phyloP scores from a whole-genome alignment of 30 jellyfish, hydroid and myxozoan genomes.

The Haliclystus octoradiatus region DNA sequence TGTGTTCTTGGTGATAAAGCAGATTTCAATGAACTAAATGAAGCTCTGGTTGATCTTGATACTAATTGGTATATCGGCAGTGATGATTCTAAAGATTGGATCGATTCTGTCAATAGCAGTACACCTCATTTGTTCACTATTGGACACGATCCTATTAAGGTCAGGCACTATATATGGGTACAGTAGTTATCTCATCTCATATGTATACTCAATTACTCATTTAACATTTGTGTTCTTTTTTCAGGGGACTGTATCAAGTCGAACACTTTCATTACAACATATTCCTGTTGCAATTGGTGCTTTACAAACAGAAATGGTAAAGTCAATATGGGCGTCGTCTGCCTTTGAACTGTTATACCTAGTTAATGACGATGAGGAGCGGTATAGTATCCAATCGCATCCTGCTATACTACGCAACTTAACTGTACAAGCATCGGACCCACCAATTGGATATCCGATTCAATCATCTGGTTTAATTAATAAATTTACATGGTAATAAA shows the following conservation, averaged over 20 bases:
- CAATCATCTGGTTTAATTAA: slow-evolving; percentile 50
- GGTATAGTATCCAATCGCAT: slow-evolving; percentile 90
- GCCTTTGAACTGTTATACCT: slow-evolving; percentile 57
- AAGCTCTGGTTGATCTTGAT: slow-evolving; percentile 33
- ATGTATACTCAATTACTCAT: too few species aligned
- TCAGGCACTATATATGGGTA: slow-evolving; percentile 3
- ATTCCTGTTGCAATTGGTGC: slow-evolving; percentile 52
- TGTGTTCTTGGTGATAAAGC: slow-evolving; percentile 61
- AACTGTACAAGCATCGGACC: slow-evolving; percentile 80
- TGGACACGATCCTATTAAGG: slow-evolving; percentile 46
- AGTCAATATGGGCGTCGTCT: slow-evolving; percentile 67
- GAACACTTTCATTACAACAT: slow-evolving; percentile 53
- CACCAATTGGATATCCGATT: slow-evolving; percentile 85
- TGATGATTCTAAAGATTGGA: slow-evolving; percentile 47
- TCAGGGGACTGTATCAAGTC: slow-evolving; percentile 71
- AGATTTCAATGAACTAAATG: slow-evolving; percentile 44
- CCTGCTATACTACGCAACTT: slow-evolving; percentile 62
- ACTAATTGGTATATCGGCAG: slow-evolving; percentile 73
- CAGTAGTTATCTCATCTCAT: not conserved
- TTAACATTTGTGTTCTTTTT: not conserved
- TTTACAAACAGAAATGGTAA: slow-evolving; percentile 41
- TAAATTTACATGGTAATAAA: not conserved
- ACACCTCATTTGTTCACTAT: slow-evolving; percentile 37
- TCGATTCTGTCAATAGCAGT: slow-evolving; percentile 24
- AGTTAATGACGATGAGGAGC: slow-evolving; percentile 86